A percentile compares a stretch with the other conserved stretches of the same genome.
Evolutionary conservation across 2,888 invertebrate species (phyloP).

Genomic region (Alcis repandata): DNA sequence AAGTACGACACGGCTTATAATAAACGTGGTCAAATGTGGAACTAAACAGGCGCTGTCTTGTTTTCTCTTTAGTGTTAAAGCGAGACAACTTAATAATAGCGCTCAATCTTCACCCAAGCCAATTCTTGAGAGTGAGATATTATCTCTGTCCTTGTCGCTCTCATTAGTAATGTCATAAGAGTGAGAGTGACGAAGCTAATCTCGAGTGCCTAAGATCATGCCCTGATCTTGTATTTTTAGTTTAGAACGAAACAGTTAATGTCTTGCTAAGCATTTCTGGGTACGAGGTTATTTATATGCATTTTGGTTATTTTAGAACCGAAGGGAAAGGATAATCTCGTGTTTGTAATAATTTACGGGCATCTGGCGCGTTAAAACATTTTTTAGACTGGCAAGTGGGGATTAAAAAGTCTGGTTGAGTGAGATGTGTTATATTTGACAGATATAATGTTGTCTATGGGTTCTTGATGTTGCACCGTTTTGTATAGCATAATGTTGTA

Average conservation of each 20-base stretch:
- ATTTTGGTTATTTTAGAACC: constrained; percentile 71
- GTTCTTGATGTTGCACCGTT: no score
- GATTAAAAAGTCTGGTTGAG: constrained; percentile 9
- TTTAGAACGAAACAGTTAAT: constrained; percentile 62
- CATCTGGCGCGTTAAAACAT: constrained; percentile 30
- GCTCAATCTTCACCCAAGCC: no score
- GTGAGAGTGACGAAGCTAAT: no score
- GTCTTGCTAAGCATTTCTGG: constrained; percentile 69
- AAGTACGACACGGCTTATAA: not conserved
- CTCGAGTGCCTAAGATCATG: no score
- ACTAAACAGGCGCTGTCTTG: not conserved
- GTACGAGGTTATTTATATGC: constrained; percentile 58
- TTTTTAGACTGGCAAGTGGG: constrained; percentile 25
- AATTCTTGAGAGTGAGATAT: no score
- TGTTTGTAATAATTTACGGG: constrained; percentile 47
- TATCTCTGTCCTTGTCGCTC: no score
- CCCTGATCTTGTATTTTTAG: constrained; percentile 9
- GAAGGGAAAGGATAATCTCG: constrained; percentile 63
- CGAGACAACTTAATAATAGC: not conserved
- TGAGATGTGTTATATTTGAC: constrained; percentile 5
- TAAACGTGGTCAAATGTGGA: not conserved
- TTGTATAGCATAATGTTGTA: no score
- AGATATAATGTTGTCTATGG: not conserved
- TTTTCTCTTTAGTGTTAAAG: not conserved
- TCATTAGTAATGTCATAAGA: no score